Percentiles rank a stretch among this genome's conserved stretches.
Conservation (phyloP, 2,888 invertebrate genomes). For the Yponomeuta plumbellus region DNA sequence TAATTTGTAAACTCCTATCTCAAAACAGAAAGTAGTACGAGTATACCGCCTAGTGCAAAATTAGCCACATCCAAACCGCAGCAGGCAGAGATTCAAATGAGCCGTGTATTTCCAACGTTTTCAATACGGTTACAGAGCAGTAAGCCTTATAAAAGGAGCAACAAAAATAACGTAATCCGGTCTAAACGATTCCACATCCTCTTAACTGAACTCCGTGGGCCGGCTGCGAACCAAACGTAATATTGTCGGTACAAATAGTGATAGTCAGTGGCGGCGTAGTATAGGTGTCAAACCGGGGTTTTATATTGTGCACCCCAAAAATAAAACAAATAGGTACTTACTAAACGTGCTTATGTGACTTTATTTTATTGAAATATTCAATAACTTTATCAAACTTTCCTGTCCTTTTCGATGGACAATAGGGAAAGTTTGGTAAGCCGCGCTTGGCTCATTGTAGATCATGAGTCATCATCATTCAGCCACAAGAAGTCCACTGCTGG, state of each 20-base stretch:
- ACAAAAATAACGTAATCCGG: slow-evolving; percentile 43
- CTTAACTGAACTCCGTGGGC: slow-evolving; percentile 30
- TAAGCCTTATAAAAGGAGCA: slow-evolving; percentile 5
- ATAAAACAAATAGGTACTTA: no score
- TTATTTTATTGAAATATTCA: no score
- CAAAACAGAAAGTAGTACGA: not conserved
- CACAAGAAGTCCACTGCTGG: no score
- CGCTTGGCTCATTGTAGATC: no score
- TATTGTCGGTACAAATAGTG: slow-evolving; percentile 21
- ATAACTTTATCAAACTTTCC: no score
- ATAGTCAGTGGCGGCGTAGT: no score
- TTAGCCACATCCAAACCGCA: not conserved
- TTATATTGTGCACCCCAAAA: no score
- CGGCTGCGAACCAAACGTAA: not conserved
- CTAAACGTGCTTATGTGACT: no score
- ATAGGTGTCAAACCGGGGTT: no score
- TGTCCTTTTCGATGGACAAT: no score
- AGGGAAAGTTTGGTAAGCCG: no score
- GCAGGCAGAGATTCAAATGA: not conserved
- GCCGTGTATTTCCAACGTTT: not conserved
- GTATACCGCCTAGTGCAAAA: not conserved
- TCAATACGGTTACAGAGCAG: not conserved
- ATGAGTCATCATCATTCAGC: no score
- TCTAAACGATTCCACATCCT: slow-evolving; percentile 44
- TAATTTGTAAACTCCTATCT: not conserved